Percentiles rank a stretch among this genome's conserved stretches.
These are phyloP conservation scores for Nebria salina DNA, from an alignment of 2,888 invertebrate genomes.

Conservation along the genomic window DNA sequence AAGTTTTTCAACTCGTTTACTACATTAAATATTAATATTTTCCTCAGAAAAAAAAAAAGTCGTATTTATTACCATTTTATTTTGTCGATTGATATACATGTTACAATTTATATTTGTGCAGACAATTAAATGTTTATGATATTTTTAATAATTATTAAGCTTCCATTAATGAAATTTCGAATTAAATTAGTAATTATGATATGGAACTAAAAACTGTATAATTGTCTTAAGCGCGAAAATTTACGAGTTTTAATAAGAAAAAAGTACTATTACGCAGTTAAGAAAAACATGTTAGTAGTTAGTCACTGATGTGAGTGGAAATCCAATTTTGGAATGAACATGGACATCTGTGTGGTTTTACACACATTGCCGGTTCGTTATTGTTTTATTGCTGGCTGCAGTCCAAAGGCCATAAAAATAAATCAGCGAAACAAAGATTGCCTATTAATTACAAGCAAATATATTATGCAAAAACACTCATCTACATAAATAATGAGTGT, in stretches of 20 bases:
- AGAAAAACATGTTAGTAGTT: neutral
- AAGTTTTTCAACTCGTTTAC: neutral
- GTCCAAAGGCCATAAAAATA: conserved; percentile 41
- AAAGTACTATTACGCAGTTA: neutral
- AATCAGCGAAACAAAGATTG: conserved; percentile 45
- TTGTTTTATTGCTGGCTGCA: conserved; percentile 38
- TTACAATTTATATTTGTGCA: no score
- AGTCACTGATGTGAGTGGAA: neutral
- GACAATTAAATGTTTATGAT: no score
- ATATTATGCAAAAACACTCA: conserved; percentile 35
- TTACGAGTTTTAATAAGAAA: no score
- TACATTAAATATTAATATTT: neutral
- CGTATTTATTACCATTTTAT: neutral
- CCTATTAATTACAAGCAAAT: conserved; percentile 44
- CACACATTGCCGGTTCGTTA: conserved; percentile 22
- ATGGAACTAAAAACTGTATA: no score
- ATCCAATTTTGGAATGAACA: conserved; percentile 1
- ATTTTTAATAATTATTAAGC: no score
- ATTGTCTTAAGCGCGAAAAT: no score
- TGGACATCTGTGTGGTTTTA: neutral
- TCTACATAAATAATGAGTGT: conserved; percentile 23
- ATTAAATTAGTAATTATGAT: no score
- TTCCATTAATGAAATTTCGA: no score
- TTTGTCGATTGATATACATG: neutral
- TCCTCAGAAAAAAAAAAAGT: neutral